Evolutionary conservation across 2,888 invertebrate genomes (phyloP), one percentile per base, ranked within the genome.

Genomic region (Cynaeus angustus): DNA sequence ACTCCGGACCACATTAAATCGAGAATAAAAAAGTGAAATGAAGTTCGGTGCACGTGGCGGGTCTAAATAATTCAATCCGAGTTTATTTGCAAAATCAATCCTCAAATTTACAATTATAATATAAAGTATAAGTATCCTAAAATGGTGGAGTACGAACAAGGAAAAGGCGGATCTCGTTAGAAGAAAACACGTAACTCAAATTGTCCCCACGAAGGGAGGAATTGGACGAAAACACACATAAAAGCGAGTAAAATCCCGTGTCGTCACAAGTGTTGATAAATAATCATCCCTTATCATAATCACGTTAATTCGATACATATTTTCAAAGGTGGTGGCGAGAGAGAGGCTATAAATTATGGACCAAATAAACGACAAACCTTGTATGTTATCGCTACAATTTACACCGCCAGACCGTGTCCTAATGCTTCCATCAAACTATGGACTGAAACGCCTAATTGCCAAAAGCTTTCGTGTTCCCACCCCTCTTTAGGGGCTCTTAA

Each of bases 391-490:
- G 77, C 73, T 65, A 75, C 78, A 81, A 81, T 82, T 82, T 82
- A 79, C 79, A 79, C 79, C 79, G 79, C 77, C 72, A 68, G 77
- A 76, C 72, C 74, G 76, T 75, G 74, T 78, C 76, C 78, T 81
- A 81, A 82, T 82, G 80, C 80, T 79, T 81, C 81, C 78, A 82
- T 81, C 80, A 80, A 78, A 77, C 75, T 75, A 78, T 73, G 79
- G 78, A 79, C 78, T 81, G 80, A 79, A 82, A 82, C 82, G 77
- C 79, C 81, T 82, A 83, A 83, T 83, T 82, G 83, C 83, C 81
- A 80, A 83, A 83, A 83, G 83, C 83, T 83, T 83, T 83, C 82
- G 80, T 81, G 81, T 80, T 80, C 71, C 75, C 73, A 73, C 76
- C 76, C 79, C 80, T 79, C 71, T 76, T 70, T 71, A 78, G 81